Evolutionary conservation across 2,888 invertebrate genomes (phyloP), one percentile per base, ranked within the genome.

Genomic region (Lottia gigantea): DNA sequence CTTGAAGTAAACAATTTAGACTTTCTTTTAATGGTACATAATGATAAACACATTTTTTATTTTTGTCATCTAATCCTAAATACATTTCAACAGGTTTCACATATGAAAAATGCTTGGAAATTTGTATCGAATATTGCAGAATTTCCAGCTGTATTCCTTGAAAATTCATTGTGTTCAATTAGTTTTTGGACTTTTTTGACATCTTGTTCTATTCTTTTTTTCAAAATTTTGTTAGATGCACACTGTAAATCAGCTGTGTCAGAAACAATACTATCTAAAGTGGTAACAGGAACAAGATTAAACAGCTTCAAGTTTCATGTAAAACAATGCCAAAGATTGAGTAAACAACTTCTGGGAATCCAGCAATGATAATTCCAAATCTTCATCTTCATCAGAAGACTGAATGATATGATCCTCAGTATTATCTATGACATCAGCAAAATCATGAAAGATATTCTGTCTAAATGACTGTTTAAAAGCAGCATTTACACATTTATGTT

Each of bases 401-500:
- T 49, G n/a, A 49, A 12, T 49, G 16, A 8, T 49, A n/a, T n/a
- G 16, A 49, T n/a, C 16, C 16, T 49, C 49, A 2, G 49, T 8
- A n/a, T 49, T 31, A 31, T 31, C 31, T 31, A 31, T 31, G 31
- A 31, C 31, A 31, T 31, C 31, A 31, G 31, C 31, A 31, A 31
- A 31, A 31, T 31, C 31, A 31, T 31, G 31, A 31, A 31, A n/a
- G 15, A 49, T 49, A n/a, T 49, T n/a, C 16, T n/a, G 16, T 49
- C 49, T 49, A 49, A 49, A 49, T 49, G 49, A 49, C 19, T 49
- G n/a, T 49, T 49, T 49, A 49, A 49, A 49, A 49, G 31, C 31
- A 31, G 31, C 31, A 31, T 31, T 31, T 31, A 31, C 31, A 31
- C 31, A 31, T 31, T 31, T 31, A 31, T 31, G 31, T 31, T 31